A percentile compares a stretch with the other conserved stretches of the same genome.
These are phyloP conservation scores for Drosophila repleta DNA, from an alignment of 1,140 invertebrate species.

Conservation along the genomic window DNA sequence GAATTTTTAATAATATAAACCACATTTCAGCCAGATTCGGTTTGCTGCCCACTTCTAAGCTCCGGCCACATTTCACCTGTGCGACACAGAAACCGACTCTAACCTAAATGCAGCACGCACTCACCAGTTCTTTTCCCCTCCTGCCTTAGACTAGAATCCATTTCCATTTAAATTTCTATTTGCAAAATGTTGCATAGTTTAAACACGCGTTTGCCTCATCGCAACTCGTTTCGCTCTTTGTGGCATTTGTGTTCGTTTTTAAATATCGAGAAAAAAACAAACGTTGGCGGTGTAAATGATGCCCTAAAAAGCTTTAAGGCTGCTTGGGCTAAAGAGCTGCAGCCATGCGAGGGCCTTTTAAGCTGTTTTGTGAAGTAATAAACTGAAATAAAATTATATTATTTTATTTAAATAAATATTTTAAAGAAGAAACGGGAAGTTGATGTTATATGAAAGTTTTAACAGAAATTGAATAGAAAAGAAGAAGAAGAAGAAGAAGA, in stretches of 20 bases:
- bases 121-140: not conserved
- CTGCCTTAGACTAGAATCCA: not conserved
- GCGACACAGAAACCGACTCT: constrained; percentile 27
- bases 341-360: constrained; percentile 3
- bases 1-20: constrained; percentile 72
- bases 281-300: constrained; percentile 60
- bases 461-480: too few species aligned
- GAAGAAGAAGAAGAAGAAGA: too few species aligned
- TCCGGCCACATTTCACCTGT: constrained; percentile 49
- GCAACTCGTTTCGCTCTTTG: constrained; percentile 21
- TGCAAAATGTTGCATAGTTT: constrained; percentile 43
- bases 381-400: too few species aligned
- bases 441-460: too few species aligned
- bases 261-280: constrained; percentile 52
- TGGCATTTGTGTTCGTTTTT: constrained; percentile 53
- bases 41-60: constrained; percentile 23
- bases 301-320: constrained; percentile 59
- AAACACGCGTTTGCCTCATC: constrained; percentile 41
- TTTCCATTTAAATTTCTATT: constrained; percentile 27
- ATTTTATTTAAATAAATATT: too few species aligned
- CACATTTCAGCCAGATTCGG: constrained; percentile 57
- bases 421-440: too few species aligned
- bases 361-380: not conserved
- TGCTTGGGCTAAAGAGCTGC: constrained; percentile 36
- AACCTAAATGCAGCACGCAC: constrained; percentile 47